Evolutionary conservation across 2,113 vertebrate genomes (phyloP).

Genomic region (Oceanodroma tethys): DNA sequence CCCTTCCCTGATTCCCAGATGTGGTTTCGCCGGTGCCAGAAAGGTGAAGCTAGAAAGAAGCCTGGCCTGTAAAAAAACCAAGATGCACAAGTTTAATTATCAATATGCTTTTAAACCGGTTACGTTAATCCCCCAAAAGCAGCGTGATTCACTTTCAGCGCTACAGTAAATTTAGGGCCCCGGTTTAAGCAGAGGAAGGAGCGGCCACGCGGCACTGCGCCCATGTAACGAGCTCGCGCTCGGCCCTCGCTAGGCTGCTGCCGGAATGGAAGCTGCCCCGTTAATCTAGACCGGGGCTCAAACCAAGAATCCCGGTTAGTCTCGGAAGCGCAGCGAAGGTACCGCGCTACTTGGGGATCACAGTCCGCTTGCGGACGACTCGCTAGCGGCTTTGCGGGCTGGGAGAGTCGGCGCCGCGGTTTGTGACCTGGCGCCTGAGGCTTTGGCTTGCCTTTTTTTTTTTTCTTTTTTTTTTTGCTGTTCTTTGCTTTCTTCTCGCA

Average conservation of each 20-base stretch:
- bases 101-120: not conserved
- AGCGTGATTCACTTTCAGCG: not conserved
- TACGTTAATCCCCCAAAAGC: not conserved
- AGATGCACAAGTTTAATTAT: not conserved
- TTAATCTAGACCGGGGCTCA: not conserved
- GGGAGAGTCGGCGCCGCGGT: not conserved
- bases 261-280: not conserved
- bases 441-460: not conserved
- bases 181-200: accelerated
- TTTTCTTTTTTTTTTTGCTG: not conserved
- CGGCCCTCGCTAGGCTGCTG: not conserved
- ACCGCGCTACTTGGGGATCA: not conserved
- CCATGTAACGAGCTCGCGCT: not conserved
- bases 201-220: not conserved
- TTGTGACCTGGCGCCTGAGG: not conserved
- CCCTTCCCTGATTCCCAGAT: not conserved
- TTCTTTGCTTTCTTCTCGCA: not conserved
- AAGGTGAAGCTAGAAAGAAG: not conserved
- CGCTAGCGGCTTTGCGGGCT: accelerated
- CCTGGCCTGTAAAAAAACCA: not conserved
- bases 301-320: not conserved
- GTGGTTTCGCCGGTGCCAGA: not conserved
- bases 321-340: not conserved
- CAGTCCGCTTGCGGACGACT: accelerated
- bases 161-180: not conserved